Base-by-base conservation (phyloP, 2,113 vertebrate genomes). In the Podarcis muralis region DNA sequence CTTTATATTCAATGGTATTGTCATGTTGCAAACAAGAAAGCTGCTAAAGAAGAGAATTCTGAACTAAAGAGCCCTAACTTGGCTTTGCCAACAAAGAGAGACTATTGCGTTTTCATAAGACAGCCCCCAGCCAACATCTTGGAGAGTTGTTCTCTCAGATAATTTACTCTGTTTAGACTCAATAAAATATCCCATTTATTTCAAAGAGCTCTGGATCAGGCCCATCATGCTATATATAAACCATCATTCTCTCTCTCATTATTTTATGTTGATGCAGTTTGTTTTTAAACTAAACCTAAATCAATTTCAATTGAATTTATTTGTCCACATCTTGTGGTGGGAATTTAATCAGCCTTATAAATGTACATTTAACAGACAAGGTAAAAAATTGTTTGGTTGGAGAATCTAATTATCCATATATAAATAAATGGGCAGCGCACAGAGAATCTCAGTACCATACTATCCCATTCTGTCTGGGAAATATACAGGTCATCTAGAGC, bases 341-440 rank as follows among this genome's bases (percentile, higher is more conserved):
- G 48, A 92, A 87, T 93, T 89, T 84, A 93, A 92, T 93, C 90
- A 91, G 75, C 84, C 37, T 90, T 94, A 93, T 89, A 94, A 94
- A 95, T 93, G 90, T 87, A 82, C 23, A 89, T 92, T 91, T 93
- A 93, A 93, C 25, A 93, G 74, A 87, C 89, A 93, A 89, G 85
- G 89, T 94, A 92, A 96, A 93, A 89, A 57, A 94, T 95, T 88
- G 48, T 68, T 93, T 93, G 81, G 37, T 89, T 57, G 62, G 92
- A 82, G 76, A 93, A 95, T 94, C 48, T 92, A 94, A 92, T 94
- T 93, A 92, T 91, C 4, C 1, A 35, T 91, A 15, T 92, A 91
- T 88, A 87, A 94, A 94, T 94, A 83, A 85, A 87, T 90, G 65
- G 43, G 8, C 57, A 71, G 43, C n/a, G n/a, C 80, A 71, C n/a